These are phyloP conservation scores for Leucoraja ocellata DNA, from an alignment of 2,797 vertebrate species.

Conservation along the genomic window DNA sequence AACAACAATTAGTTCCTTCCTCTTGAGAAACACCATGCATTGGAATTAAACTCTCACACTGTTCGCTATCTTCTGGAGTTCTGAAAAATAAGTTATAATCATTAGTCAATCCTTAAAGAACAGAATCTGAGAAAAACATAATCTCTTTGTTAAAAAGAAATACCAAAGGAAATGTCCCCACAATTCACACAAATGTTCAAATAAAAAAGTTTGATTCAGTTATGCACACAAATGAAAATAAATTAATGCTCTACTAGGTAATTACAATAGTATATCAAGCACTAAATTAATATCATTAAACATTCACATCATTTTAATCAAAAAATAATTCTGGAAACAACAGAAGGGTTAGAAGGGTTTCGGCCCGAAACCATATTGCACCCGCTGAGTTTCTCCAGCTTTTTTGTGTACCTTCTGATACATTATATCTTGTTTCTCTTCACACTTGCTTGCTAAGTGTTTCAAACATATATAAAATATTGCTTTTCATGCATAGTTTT, in stretches of 20 bases:
- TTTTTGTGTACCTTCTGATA: too few species aligned
- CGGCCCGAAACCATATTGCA: too few species aligned
- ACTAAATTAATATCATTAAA: background rate
- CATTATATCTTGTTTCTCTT: too few species aligned
- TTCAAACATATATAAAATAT: too few species aligned
- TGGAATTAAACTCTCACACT: constrained; percentile 87
- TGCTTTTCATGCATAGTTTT: background rate
- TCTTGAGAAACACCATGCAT: constrained; percentile 70
- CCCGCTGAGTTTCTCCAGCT: too few species aligned
- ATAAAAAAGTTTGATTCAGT: background rate
- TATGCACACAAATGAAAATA: background rate
- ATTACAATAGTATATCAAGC: background rate
- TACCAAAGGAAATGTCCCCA: background rate
- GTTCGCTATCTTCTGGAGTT: constrained; percentile 77
- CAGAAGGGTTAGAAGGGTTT: too few species aligned
- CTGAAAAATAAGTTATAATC: constrained; percentile 51
- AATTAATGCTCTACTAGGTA: background rate
- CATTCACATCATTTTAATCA: background rate
- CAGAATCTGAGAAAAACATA: background rate
- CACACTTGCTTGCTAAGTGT: too few species aligned
- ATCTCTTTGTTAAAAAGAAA: background rate
- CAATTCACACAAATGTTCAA: background rate
- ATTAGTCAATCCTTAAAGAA: background rate
- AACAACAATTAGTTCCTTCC: constrained; percentile 62
- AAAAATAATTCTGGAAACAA: background rate